Evolutionary conservation across 1,140 invertebrate genomes (phyloP).

Genomic region (Kradibia gibbosae): DNA sequence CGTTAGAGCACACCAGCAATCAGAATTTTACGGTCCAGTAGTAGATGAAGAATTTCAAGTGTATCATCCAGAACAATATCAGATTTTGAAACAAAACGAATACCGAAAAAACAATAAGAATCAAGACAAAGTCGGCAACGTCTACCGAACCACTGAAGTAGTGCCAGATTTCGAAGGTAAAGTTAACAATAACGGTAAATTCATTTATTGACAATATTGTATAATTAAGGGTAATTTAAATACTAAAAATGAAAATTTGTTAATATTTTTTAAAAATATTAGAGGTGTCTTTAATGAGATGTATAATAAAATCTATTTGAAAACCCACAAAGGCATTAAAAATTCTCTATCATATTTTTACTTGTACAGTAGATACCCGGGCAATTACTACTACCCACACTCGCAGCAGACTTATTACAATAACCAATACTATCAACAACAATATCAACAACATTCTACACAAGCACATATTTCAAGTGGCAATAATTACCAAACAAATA

Average conservation of each 20-base stretch:
- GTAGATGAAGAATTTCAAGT: slow-evolving; percentile 59
- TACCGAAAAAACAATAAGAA: slow-evolving; percentile 57
- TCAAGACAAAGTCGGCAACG: slow-evolving; percentile 45
- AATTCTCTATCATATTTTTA: slow-evolving; percentile 29
- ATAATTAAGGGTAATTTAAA: neutral
- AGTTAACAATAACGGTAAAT: slow-evolving; percentile 26
- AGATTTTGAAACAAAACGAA: slow-evolving; percentile 63
- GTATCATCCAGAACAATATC: slow-evolving; percentile 61
- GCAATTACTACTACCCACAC: slow-evolving; percentile 61
- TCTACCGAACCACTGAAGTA: slow-evolving; percentile 59
- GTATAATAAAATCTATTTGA: neutral
- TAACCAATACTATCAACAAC: slow-evolving; percentile 1
- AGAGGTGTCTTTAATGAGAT: neutral
- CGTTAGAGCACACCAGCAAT: slow-evolving; percentile 63
- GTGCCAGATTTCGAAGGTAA: slow-evolving; percentile 57
- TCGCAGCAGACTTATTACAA: slow-evolving; percentile 58
- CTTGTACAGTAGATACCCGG: slow-evolving; percentile 62
- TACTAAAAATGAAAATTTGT: neutral
- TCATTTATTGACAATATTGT: neutral
- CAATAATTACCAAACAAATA: neutral
- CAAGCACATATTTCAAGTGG: slow-evolving; percentile 39
- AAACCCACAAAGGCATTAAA: neutral
- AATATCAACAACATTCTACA: slow-evolving; percentile 36
- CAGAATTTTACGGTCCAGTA: slow-evolving; percentile 58
- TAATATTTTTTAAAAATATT: neutral